Percentiles rank a stretch among this genome's conserved stretches.
Evolutionary conservation across 2,113 vertebrate genomes (phyloP).

Genomic region (Scortum barcoo): DNA sequence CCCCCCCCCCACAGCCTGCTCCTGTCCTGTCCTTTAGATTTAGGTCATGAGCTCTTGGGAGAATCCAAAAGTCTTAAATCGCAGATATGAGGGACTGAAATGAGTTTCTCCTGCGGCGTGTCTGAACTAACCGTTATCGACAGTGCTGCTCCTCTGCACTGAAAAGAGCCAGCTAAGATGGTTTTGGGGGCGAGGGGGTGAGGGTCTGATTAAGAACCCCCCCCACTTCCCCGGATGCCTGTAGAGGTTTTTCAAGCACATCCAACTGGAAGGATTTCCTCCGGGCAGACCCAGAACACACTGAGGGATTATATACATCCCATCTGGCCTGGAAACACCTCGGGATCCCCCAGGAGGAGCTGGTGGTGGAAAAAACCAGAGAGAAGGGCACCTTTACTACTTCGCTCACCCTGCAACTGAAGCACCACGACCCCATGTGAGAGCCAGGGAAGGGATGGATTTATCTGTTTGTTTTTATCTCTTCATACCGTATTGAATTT

Average conservation of each 20-base stretch:
- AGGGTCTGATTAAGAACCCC: conserved; percentile 11
- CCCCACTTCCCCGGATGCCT: neutral
- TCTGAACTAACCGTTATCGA: neutral
- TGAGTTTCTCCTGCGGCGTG: neutral
- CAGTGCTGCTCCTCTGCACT: neutral
- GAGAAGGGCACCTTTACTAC: neutral
- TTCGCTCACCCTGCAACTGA: neutral
- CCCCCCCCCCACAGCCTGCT: neutral
- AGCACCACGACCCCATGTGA: neutral
- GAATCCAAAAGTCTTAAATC: neutral
- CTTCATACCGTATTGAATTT: neutral
- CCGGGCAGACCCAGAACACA: conserved; percentile 19
- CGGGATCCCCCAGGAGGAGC: conserved; percentile 12
- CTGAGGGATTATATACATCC: conserved; percentile 34
- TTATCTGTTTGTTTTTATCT: neutral
- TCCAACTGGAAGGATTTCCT: conserved; percentile 33
- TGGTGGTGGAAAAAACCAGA: neutral
- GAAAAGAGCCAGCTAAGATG: neutral
- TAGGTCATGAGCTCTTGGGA: neutral
- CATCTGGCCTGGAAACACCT: conserved; percentile 31
- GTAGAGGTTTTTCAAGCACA: conserved; percentile 15
- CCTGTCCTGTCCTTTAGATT: neutral
- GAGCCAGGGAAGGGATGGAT: neutral
- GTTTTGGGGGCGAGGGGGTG: too few relatives aligned
- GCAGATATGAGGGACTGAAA: neutral